Evolutionary conservation across 2,797 vertebrate genomes (phyloP).

Genomic region (Chelon labrosus): DNA sequence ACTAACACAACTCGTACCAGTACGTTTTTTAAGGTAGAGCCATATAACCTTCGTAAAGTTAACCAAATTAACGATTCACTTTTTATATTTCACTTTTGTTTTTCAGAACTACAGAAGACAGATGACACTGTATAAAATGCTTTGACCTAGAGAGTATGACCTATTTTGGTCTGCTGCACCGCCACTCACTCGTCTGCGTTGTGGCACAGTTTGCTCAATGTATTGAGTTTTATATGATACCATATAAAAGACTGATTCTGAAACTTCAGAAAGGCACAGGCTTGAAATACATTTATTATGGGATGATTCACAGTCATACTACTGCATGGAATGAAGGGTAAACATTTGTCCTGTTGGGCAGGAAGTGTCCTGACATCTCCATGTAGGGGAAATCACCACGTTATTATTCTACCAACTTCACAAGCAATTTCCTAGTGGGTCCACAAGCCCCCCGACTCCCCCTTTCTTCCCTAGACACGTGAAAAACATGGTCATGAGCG

Average conservation of each 20-base stretch:
- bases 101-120: too few species aligned
- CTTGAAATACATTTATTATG: not conserved
- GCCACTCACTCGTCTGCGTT: not conserved
- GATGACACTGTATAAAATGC: not conserved
- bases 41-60: not conserved
- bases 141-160: constrained; percentile 4
- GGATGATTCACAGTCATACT: not conserved
- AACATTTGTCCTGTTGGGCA: not conserved
- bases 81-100: too few species aligned
- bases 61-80: not conserved
- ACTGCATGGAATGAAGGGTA: not conserved
- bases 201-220: constrained; percentile 9
- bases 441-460: not conserved
- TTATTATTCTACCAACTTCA: constrained; percentile 27
- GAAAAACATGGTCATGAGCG: constrained; percentile 44
- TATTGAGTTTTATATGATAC: constrained; percentile 9
- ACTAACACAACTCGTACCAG: not conserved
- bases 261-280: not conserved
- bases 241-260: constrained; percentile 1
- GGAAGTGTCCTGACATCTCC: constrained; percentile 22
- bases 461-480: constrained; percentile 46
- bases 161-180: not conserved
- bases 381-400: constrained; percentile 30
- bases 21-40: not conserved
- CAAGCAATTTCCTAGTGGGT: constrained; percentile 33